Conservation (phyloP, 1,140 invertebrate species). For the Macrocentrus cingulum region DNA sequence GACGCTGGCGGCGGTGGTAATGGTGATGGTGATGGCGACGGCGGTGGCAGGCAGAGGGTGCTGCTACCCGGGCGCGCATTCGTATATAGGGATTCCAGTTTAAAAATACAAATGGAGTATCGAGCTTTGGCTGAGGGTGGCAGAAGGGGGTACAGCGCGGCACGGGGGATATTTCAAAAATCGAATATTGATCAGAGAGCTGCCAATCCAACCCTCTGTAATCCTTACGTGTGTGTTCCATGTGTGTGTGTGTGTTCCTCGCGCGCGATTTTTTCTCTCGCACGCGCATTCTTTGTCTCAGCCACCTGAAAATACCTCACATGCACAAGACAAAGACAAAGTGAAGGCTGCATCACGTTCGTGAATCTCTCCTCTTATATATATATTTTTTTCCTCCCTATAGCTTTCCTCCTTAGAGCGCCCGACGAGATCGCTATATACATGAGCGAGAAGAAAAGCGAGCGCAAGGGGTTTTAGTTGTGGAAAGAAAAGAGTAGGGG, state of each 20-base stretch:
- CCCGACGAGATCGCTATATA: slow-evolving; percentile 2
- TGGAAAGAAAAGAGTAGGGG: not conserved
- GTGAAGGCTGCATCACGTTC: not conserved
- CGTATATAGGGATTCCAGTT: slow-evolving; percentile 56
- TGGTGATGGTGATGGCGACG: slow-evolving; percentile 54
- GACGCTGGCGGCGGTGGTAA: slow-evolving; percentile 47
- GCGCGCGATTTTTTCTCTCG: not conserved
- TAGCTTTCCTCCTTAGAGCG: slow-evolving; percentile 20
- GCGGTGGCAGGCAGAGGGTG: slow-evolving; percentile 19
- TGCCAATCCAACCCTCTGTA: slow-evolving; percentile 56
- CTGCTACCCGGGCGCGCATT: slow-evolving; percentile 23
- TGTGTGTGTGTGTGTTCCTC: slow-evolving; percentile 28
- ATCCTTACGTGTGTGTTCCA: slow-evolving; percentile 44
- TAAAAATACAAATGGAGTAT: slow-evolving; percentile 60
- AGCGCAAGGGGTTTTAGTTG: too few species aligned
- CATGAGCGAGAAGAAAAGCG: too few species aligned
- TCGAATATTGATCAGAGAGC: slow-evolving; percentile 59
- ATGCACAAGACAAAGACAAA: not conserved
- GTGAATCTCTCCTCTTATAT: not conserved
- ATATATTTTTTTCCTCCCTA: slow-evolving; percentile 18
- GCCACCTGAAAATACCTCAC: not conserved
- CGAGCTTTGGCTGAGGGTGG: slow-evolving; percentile 54
- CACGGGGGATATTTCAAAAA: slow-evolving; percentile 60
- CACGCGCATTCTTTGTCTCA: not conserved
- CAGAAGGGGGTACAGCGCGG: slow-evolving; percentile 13